phyloP scores from a whole-genome alignment of 2,888 invertebrate species.

The Drosophila mettleri region DNA sequence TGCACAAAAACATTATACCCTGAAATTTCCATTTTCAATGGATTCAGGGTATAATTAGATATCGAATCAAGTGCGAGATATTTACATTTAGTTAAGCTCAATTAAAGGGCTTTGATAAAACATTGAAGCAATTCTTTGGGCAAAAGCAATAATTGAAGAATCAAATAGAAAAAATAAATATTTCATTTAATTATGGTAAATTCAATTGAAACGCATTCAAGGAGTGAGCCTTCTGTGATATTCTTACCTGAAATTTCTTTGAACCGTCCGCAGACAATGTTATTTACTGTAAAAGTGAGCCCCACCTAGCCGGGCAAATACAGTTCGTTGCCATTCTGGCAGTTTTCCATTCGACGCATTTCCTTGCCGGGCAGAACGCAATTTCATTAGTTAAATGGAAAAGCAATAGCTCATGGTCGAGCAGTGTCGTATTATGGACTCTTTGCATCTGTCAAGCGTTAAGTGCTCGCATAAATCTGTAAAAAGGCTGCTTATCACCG shows the following conservation, averaged over 20 bases:
- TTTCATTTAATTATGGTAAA: neutral
- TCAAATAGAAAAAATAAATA: neutral
- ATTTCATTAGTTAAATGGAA: conserved; percentile 63
- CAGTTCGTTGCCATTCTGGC: neutral
- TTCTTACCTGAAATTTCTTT: conserved; percentile 1
- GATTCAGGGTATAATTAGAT: no score
- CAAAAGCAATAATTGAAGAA: neutral
- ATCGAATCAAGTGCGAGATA: neutral
- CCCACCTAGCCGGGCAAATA: conserved; percentile 8
- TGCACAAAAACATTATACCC: no score
- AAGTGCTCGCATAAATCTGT: conserved; percentile 30
- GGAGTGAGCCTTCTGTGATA: neutral
- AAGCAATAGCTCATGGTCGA: conserved; percentile 4
- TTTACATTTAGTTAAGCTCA: neutral
- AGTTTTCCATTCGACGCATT: conserved; percentile 3
- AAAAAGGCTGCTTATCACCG: conserved; percentile 23
- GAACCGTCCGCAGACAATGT: neutral
- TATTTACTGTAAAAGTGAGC: neutral
- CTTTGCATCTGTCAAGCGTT: conserved; percentile 16
- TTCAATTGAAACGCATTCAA: neutral
- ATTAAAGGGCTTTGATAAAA: neutral
- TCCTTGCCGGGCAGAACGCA: conserved; percentile 1
- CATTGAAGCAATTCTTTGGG: neutral
- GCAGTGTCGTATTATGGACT: neutral
- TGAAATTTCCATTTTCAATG: no score